Conservation (phyloP, 2,888 invertebrate genomes). For the Gibbula magus region DNA sequence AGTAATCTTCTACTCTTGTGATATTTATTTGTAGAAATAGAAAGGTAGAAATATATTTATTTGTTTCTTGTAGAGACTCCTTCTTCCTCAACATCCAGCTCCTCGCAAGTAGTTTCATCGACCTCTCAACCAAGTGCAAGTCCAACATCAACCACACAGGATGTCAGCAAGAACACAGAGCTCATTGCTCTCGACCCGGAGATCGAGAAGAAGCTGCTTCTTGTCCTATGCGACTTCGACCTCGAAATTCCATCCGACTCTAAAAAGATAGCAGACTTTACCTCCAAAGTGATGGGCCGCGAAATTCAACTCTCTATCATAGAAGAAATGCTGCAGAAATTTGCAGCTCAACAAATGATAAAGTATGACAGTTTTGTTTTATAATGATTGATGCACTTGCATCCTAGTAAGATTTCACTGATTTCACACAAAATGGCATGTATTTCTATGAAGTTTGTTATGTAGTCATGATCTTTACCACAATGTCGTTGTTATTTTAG, state of each 20-base stretch:
- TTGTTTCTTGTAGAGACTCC: background rate
- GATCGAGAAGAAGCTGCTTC: slow-evolving; percentile 81
- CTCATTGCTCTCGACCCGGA: slow-evolving; percentile 77
- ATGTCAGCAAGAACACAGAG: slow-evolving; percentile 25
- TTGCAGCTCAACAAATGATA: slow-evolving; percentile 85
- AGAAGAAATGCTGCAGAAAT: slow-evolving; percentile 85
- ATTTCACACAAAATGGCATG: too few species aligned
- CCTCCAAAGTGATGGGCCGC: slow-evolving; percentile 77
- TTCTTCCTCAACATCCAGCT: background rate
- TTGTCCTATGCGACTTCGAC: slow-evolving; percentile 82
- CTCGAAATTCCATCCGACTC: slow-evolving; percentile 85
- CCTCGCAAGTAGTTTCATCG: background rate
- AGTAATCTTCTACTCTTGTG: too few species aligned
- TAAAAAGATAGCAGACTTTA: slow-evolving; percentile 79
- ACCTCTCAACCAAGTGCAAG: slow-evolving; percentile 18
- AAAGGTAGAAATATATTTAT: too few species aligned
- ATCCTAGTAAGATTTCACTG: too few species aligned
- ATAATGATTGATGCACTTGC: too few species aligned
- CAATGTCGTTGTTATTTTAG: too few species aligned
- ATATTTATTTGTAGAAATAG: too few species aligned
- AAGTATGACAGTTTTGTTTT: slow-evolving; percentile 56
- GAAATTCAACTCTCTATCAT: slow-evolving; percentile 81
- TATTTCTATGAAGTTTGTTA: too few species aligned
- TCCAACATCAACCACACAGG: slow-evolving; percentile 26
- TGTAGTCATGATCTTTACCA: too few species aligned